These are phyloP conservation scores for Ranitomeya imitator DNA, from an alignment of 2,113 vertebrate species.

Conservation along the genomic window DNA sequence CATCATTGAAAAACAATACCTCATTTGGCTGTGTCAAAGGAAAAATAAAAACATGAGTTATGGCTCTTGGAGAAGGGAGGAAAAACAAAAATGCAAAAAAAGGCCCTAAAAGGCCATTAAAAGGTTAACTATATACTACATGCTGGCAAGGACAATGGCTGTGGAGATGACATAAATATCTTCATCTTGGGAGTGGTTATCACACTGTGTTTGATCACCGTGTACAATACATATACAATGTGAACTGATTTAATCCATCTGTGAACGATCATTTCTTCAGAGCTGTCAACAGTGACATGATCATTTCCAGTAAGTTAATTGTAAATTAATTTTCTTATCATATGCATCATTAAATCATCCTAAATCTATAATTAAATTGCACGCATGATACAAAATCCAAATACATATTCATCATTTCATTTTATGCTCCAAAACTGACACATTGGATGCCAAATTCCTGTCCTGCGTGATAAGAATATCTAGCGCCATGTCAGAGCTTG, in stretches of 20 bases:
- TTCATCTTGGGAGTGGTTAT: not conserved
- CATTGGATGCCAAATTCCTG: not conserved
- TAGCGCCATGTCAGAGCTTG: conserved; percentile 19
- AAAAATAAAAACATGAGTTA: too few relatives aligned
- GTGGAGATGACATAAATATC: not conserved
- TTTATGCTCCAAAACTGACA: conserved; percentile 11
- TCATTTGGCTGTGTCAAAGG: too few relatives aligned
- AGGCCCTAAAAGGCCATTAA: too few relatives aligned
- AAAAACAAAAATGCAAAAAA: too few relatives aligned
- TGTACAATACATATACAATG: not conserved
- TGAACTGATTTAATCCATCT: not conserved
- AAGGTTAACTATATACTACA: not conserved
- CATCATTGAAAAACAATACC: too few relatives aligned
- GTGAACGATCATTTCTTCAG: not conserved
- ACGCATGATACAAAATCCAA: not conserved
- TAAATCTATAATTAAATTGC: not conserved
- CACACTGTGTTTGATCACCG: not conserved
- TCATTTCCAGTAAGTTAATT: conserved; percentile 11
- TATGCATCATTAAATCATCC: conserved; percentile 6
- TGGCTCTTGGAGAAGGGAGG: too few relatives aligned
- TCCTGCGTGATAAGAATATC: conserved; percentile 2
- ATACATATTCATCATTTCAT: conserved; percentile 1
- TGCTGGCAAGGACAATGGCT: not conserved
- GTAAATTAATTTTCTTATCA: conserved; percentile 18
- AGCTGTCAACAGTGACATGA: not conserved